Conservation (phyloP, 2,797 vertebrate genomes). For the Syncerus caffer region DNA sequence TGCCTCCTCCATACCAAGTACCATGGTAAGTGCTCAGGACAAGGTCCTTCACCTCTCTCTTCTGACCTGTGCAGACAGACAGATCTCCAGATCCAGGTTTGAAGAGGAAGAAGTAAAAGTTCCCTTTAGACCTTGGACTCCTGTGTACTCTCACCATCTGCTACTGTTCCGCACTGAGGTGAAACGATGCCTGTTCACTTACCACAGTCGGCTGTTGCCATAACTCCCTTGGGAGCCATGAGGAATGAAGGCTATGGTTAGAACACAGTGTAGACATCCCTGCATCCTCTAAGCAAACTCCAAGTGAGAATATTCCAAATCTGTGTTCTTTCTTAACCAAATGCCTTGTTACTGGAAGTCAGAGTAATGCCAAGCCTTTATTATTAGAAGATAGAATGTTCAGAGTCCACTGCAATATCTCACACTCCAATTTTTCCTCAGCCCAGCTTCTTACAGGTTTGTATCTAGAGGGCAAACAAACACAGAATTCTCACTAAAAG, state of each 20-base stretch:
- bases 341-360: not conserved
- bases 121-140: not conserved
- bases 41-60: not conserved
- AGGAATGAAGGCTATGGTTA: not conserved
- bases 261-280: not conserved
- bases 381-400: not conserved
- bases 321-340: not conserved
- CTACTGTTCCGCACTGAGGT: accelerated
- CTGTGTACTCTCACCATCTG: too few relatives aligned
- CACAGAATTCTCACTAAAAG: not conserved
- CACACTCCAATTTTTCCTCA: not conserved
- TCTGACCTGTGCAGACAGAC: not conserved
- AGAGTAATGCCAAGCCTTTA: not conserved
- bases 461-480: not conserved
- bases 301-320: not conserved
- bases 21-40: not conserved
- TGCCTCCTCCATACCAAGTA: not conserved
- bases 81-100: not conserved
- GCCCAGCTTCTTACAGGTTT: not conserved
- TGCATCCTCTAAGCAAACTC: not conserved
- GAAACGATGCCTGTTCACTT: not conserved
- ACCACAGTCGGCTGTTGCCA: not conserved
- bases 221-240: not conserved
- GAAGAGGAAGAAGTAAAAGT: not conserved
- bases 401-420: not conserved